These are phyloP conservation scores for Catharus ustulatus DNA, from an alignment of 2,797 vertebrate genomes.

Conservation along the genomic window DNA sequence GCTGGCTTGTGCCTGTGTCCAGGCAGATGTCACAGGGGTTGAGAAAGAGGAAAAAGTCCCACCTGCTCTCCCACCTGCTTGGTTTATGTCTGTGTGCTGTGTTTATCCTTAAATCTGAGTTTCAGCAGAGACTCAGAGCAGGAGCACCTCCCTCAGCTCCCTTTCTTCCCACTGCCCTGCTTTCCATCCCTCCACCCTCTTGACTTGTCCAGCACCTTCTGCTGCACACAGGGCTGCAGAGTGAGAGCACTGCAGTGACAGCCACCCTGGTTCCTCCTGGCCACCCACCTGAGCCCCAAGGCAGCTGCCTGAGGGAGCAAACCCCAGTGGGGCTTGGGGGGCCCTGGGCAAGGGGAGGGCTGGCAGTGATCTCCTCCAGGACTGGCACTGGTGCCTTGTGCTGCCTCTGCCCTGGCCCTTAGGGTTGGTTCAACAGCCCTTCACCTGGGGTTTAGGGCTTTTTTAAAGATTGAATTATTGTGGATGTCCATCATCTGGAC, in stretches of 20 bases:
- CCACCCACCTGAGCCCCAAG: background rate
- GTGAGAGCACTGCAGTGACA: background rate
- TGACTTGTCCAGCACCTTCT: background rate
- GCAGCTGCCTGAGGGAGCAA: background rate
- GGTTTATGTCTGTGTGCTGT: background rate
- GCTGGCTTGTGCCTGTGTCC: background rate
- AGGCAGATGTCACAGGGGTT: background rate
- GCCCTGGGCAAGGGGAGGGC: accelerated
- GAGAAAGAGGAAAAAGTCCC: background rate
- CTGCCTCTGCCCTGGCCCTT: background rate
- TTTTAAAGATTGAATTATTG: background rate
- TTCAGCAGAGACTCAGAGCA: background rate
- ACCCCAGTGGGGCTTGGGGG: no score
- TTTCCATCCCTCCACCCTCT: background rate
- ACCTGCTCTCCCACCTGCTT: background rate
- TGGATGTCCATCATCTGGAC: background rate
- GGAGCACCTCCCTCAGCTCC: background rate
- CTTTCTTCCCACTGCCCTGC: background rate
- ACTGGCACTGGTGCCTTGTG: accelerated
- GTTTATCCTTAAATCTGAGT: background rate
- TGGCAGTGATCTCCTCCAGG: accelerated
- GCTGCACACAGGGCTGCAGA: background rate
- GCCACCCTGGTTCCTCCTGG: background rate
- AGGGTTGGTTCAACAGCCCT: background rate
- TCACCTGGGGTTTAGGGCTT: background rate